A percentile compares a stretch with the other conserved stretches of the same genome.
phyloP scores from a whole-genome alignment of 2,113 vertebrate genomes.

The Peromyscus polionotus region DNA sequence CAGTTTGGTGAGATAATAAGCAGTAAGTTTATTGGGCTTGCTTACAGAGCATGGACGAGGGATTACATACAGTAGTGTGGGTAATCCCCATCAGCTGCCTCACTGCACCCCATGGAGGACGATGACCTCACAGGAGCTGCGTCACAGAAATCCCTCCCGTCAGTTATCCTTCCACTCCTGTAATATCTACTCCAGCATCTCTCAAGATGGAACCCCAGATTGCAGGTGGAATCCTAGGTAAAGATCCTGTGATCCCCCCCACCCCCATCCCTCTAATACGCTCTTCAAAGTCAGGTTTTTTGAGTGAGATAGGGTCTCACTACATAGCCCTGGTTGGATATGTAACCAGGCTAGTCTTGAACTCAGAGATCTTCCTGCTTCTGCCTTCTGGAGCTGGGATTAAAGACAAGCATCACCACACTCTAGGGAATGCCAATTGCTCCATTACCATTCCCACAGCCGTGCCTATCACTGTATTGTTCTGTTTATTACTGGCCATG shows the following conservation, averaged over 20 bases:
- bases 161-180: background rate
- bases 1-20: background rate
- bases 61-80: background rate
- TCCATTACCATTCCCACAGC: background rate
- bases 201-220: background rate
- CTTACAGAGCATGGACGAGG: background rate
- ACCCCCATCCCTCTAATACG: background rate
- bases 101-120: too few relatives aligned
- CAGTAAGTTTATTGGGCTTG: background rate
- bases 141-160: background rate
- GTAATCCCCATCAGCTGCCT: background rate
- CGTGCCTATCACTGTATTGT: too few relatives aligned
- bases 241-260: background rate
- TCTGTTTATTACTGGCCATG: background rate
- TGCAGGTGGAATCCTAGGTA: background rate
- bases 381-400: too few relatives aligned
- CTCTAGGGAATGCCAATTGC: background rate
- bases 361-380: too few relatives aligned
- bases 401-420: too few relatives aligned
- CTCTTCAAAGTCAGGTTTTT: too few relatives aligned
- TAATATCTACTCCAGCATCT: background rate
- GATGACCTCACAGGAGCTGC: too few relatives aligned
- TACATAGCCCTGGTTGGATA: too few relatives aligned
- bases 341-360: too few relatives aligned
- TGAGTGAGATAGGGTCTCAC: too few relatives aligned